Evolutionary conservation across 2,113 vertebrate species (phyloP).

Genomic region (Pelusios castaneus): DNA sequence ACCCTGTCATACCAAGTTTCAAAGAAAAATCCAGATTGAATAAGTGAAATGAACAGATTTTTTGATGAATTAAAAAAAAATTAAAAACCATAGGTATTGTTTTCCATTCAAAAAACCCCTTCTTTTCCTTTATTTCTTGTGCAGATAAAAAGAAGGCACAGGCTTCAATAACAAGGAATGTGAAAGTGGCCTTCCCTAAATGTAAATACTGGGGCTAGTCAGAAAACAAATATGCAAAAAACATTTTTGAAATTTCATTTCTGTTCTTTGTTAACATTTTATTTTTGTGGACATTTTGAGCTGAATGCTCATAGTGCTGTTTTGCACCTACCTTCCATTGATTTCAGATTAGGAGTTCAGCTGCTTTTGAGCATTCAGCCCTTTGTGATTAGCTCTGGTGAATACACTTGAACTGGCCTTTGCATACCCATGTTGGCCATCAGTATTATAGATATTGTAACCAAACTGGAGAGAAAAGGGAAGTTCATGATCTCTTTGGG

Average conservation of each 20-base stretch:
- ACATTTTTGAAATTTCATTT: neutral
- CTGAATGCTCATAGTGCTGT: too few species aligned
- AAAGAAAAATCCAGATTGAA: slow-evolving; percentile 24
- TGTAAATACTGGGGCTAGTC: neutral
- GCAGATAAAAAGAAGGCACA: neutral
- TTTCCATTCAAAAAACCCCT: neutral
- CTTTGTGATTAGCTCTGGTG: neutral
- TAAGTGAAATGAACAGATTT: neutral
- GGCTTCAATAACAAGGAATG: neutral
- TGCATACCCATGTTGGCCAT: neutral
- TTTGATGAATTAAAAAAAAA: neutral
- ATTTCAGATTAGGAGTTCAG: too few species aligned
- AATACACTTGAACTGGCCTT: neutral
- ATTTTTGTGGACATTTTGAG: neutral
- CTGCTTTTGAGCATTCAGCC: too few species aligned
- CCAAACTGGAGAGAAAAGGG: neutral
- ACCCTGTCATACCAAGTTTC: neutral
- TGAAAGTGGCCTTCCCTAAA: neutral
- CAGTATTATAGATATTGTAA: neutral
- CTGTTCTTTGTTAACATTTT: neutral
- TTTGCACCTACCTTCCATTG: neutral
- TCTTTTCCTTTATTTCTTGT: neutral
- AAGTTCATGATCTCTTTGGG: neutral
- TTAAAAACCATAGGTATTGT: neutral
- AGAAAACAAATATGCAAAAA: slow-evolving; percentile 18